Conservation (phyloP, 2,888 invertebrate species). For the Linnaemya vulpina region DNA sequence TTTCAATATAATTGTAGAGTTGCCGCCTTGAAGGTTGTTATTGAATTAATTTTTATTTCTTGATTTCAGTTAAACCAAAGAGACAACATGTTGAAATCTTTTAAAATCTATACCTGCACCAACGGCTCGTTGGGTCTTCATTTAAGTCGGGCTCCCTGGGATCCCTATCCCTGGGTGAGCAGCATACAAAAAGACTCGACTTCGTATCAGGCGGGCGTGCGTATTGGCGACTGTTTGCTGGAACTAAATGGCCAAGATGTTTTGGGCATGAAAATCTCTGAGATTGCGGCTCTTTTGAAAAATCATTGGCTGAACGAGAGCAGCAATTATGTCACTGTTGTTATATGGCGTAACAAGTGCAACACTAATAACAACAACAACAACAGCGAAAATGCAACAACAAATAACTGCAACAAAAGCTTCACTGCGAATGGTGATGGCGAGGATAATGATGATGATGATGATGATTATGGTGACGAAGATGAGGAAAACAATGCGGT, state of each 20-base stretch:
- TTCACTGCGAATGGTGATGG: constrained; percentile 35
- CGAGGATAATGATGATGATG: background rate
- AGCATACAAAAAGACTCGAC: constrained; percentile 86
- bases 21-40: constrained; percentile 45
- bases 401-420: constrained; percentile 33
- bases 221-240: constrained; percentile 88
- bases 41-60: constrained; percentile 20
- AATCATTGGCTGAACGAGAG: constrained; percentile 81
- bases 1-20: background rate
- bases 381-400: constrained; percentile 69
- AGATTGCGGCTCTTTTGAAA: constrained; percentile 79
- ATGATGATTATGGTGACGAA: constrained; percentile 62
- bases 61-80: constrained; percentile 67
- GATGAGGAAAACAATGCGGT: constrained; percentile 69
- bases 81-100: constrained; percentile 79
- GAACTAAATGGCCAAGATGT: constrained; percentile 84
- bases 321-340: constrained; percentile 77
- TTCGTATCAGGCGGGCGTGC: constrained; percentile 87
- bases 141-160: constrained; percentile 90
- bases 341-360: constrained; percentile 81
- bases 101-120: constrained; percentile 81
- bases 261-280: constrained; percentile 80
- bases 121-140: constrained; percentile 88
- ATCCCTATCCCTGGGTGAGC: constrained; percentile 91
- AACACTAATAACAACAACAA: constrained; percentile 69